phyloP scores from a whole-genome alignment of 1,140 invertebrate species.

The Chironomus striatipennis region DNA sequence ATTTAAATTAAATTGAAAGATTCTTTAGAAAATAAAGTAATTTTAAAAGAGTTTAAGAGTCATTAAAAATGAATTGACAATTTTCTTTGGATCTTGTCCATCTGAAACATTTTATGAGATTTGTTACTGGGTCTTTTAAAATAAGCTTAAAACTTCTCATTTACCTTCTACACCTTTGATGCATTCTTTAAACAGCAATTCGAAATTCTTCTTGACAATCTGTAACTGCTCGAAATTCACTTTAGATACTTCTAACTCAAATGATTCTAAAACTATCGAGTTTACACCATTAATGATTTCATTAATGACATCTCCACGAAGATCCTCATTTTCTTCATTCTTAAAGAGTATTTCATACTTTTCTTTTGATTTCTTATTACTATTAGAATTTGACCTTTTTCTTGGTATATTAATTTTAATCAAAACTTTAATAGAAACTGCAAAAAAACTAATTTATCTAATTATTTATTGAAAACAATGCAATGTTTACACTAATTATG shows the following conservation, averaged over 20 bases:
- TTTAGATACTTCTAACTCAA: background rate
- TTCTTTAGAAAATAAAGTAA: too few species aligned
- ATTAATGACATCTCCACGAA: background rate
- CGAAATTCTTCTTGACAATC: background rate
- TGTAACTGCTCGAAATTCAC: background rate
- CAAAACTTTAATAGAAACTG: too few species aligned
- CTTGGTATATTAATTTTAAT: constrained; percentile 4
- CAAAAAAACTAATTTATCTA: too few species aligned
- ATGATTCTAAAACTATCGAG: background rate
- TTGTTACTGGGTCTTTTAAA: too few species aligned
- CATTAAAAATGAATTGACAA: background rate
- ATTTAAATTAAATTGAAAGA: too few species aligned
- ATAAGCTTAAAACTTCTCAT: too few species aligned
- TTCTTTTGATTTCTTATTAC: constrained; percentile 11
- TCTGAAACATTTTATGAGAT: background rate
- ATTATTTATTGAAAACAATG: too few species aligned
- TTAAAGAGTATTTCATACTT: constrained; percentile 17
- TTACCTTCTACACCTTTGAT: background rate
- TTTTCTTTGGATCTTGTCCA: background rate
- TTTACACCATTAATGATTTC: background rate
- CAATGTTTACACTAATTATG: too few species aligned
- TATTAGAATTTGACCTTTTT: background rate
- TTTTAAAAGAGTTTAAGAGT: too few species aligned
- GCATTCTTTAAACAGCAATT: background rate
- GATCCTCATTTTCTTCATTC: background rate